Conservation (phyloP, 2,797 vertebrate species). For the Lophotriccus pileatus region DNA sequence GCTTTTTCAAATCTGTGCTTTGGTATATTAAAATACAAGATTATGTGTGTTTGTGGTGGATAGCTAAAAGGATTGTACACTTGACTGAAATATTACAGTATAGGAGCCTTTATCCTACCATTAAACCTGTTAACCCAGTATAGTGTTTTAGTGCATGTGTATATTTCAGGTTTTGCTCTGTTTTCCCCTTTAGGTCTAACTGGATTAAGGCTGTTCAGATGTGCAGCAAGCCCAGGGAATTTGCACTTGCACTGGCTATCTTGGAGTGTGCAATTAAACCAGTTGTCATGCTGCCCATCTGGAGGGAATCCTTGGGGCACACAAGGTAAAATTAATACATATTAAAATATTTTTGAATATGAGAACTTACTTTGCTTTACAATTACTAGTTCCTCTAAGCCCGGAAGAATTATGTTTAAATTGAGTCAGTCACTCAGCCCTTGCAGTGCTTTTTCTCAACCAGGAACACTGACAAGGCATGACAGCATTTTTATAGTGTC, state of each 20-base stretch:
- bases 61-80: neutral
- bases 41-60: neutral
- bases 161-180: neutral
- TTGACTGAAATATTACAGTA: neutral
- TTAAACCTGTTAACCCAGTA: neutral
- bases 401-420: neutral
- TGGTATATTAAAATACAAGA: neutral
- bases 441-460: neutral
- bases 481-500: neutral
- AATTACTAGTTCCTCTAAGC: neutral
- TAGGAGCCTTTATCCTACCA: neutral
- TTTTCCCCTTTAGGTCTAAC: slow-evolving; percentile 83
- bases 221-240: slow-evolving; percentile 98
- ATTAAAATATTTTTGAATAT: neutral
- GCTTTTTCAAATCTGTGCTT: neutral
- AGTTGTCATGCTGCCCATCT: slow-evolving; percentile 95
- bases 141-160: neutral
- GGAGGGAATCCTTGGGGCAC: slow-evolving; percentile 95
- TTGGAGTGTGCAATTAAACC: slow-evolving; percentile 98
- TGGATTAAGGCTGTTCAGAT: slow-evolving; percentile 99
- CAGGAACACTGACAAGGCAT: neutral
- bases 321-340: slow-evolving; percentile 82
- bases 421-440: neutral
- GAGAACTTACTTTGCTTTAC: neutral
- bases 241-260: slow-evolving; percentile 95